Base-by-base conservation (phyloP, 2,888 invertebrate species). In the Brenthis hecate region DNA sequence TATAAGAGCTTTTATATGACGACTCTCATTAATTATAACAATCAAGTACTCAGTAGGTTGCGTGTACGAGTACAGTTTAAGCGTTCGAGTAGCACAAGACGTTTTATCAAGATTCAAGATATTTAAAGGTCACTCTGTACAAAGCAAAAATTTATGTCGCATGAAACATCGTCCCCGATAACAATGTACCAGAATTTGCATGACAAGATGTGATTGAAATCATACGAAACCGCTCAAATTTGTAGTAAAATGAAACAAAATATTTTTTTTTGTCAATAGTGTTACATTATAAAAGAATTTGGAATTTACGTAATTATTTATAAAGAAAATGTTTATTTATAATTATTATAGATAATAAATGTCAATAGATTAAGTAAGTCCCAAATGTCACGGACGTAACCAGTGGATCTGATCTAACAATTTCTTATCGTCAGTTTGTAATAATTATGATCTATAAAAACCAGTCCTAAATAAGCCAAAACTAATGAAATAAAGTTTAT, bases 91-190 rank as follows among this genome's bases (percentile, higher is more conserved):
- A 6, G 47, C 48, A 61, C 48, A 28, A 13, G 16, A 56, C 23
- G 3, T 47, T 53, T 51, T 55, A 60, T 69, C 62, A 66, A 71
- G 68, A 71, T 63, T 66, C 56, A 56, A 71, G 68, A 68, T 68
- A 36, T 56, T 54, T 51, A 66, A 64, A 71, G 69, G 71, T 69
- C 69, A 53, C 63, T n/a, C 14, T 16, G 55, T 51, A 62, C 61
- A 63, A 65, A 57, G 28, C 54, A 65, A 16, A 56, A 72, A 70
- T 65, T 65, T 54, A 66, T 66, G 61, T 32, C 62, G 23, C 65
- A 70, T 53, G 56, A 70, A 68, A 72, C 68, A 72, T 70, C 53
- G 47, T 62, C 53, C 23, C 43, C 48, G 66, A 71, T 69, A 66
- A 66, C 56, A 63, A 55, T 56, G 36, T 56, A 60, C 57, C 58